Conservation (phyloP, 2,797 vertebrate genomes). For the Lagocephalus sceleratus region DNA sequence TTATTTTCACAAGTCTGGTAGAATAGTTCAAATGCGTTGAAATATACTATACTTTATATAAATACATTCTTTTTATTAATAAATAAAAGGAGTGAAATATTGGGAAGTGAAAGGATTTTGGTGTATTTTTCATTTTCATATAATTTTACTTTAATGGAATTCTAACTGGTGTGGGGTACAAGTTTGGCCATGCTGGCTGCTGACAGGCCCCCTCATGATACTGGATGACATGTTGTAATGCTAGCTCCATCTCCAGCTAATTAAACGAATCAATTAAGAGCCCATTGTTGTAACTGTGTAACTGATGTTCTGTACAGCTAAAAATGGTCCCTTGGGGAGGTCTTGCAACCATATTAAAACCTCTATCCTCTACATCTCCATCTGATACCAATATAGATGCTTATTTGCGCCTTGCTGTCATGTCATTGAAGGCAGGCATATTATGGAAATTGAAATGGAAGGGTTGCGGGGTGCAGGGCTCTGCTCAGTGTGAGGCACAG, state of each 20-base stretch:
- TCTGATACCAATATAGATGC: constrained; percentile 97
- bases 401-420: constrained; percentile 98
- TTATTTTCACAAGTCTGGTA: constrained; percentile 44
- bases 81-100: constrained; percentile 15
- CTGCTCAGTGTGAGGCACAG: constrained; percentile 89
- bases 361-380: constrained; percentile 92
- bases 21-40: constrained; percentile 34
- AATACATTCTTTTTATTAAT: constrained; percentile 22
- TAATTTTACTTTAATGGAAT: constrained; percentile 79
- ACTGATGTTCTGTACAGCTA: constrained; percentile 93
- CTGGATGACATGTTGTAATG: constrained; percentile 85
- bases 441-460: constrained; percentile 95
- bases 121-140: constrained; percentile 78
- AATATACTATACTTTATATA: no score
- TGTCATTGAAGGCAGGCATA: constrained; percentile 90
- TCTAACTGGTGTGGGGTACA: constrained; percentile 76
- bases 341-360: constrained; percentile 90
- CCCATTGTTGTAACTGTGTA: constrained; percentile 91
- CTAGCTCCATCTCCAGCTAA: constrained; percentile 93
- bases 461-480: constrained; percentile 84
- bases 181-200: constrained; percentile 66
- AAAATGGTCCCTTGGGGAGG: constrained; percentile 92
- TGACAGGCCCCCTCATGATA: constrained; percentile 76
- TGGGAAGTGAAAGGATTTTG: constrained; percentile 19
- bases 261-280: constrained; percentile 99